A percentile compares a stretch with the other conserved stretches of the same genome.
These are phyloP conservation scores for Drosophila atroscutellata DNA, from an alignment of 2,888 invertebrate species.

Conservation along the genomic window DNA sequence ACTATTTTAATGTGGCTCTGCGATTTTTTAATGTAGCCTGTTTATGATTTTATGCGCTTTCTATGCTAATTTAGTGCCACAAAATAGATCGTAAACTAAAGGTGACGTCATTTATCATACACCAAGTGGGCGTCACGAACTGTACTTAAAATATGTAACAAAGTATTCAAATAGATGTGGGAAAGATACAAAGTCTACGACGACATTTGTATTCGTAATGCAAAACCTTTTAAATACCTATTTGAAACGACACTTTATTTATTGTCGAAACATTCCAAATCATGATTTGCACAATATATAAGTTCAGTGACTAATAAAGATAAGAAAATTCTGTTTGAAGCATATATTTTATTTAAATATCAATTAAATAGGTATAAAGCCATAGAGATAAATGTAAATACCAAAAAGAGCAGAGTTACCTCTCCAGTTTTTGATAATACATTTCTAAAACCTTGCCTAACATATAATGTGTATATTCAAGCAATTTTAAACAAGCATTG, in stretches of 20 bases:
- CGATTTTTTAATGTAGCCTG: conserved; percentile 67
- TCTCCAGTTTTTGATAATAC: neutral
- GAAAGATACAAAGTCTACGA: conserved; percentile 3
- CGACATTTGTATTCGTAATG: neutral
- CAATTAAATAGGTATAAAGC: neutral
- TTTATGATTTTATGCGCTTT: conserved; percentile 77
- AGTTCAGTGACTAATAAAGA: neutral
- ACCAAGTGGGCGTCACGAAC: conserved; percentile 33
- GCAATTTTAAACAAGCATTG: neutral
- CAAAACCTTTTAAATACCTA: neutral
- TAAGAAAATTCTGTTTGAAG: neutral
- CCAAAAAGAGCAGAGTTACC: neutral
- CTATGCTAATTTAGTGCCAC: conserved; percentile 69
- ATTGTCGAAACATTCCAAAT: neutral
- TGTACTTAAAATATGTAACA: conserved; percentile 11
- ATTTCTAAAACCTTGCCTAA: neutral
- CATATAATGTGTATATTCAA: neutral
- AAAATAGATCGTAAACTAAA: conserved; percentile 54
- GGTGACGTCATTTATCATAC: conserved; percentile 72
- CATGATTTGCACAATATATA: neutral
- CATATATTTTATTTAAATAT: neutral
- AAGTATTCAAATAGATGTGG: conserved; percentile 5
- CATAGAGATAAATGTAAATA: neutral
- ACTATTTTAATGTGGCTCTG: conserved; percentile 65
- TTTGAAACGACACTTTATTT: conserved; percentile 4